Evolutionary conservation across 2,113 vertebrate species (phyloP).

Genomic region (Sclerurus mexicanus): DNA sequence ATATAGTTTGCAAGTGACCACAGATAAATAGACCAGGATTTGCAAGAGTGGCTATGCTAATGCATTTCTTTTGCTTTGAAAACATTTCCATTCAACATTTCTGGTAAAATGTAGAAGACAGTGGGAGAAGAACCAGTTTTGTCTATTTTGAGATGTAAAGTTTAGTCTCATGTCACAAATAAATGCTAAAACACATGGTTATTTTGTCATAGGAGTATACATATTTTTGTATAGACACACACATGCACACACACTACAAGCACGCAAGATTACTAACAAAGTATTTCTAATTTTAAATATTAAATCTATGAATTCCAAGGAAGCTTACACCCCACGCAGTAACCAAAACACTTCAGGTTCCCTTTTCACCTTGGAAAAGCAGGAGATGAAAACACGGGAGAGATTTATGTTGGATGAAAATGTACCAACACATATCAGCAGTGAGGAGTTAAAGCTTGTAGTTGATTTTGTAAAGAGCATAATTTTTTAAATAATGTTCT

Average conservation of each 20-base stretch:
- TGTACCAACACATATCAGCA: fast-evolving
- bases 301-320: background rate
- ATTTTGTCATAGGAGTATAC: background rate
- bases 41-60: background rate
- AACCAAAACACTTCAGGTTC: background rate
- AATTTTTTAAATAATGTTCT: background rate
- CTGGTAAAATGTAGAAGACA: background rate
- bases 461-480: background rate
- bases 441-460: background rate
- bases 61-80: background rate
- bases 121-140: background rate
- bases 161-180: slow-evolving; percentile 32
- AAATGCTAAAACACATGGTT: slow-evolving; percentile 24
- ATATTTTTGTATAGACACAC: background rate
- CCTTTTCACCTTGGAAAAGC: background rate
- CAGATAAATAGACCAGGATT: background rate
- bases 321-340: background rate
- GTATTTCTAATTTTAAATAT: slow-evolving; percentile 17
- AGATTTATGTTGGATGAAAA: background rate
- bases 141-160: background rate
- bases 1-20: background rate
- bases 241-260: background rate
- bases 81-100: background rate
- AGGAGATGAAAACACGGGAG: background rate
- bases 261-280: background rate